phyloP scores from a whole-genome alignment of 2,113 vertebrate species.

The Pan troglodytes region NHGRI_mPanTro3-v2.1_pri NC_072398.2:216621501-216622000 shows the following conservation, averaged over 20 bases:
- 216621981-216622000: not conserved
- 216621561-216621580: rapidly evolving
- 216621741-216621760: not conserved
- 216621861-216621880: rapidly evolving
- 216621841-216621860: not conserved
- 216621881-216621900: not conserved
- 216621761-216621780: not conserved
- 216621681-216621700: not conserved
- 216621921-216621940: not conserved
- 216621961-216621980: not conserved
- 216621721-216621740: not conserved
- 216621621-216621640: not conserved
- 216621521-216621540: not conserved
- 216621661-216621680: not conserved
- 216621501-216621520: rapidly evolving
- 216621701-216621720: not conserved
- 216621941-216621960: not conserved
- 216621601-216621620: too few species aligned
- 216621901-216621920: not conserved
- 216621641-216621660: not conserved
- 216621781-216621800: rapidly evolving
- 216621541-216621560: not conserved
- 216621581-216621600: not conserved
- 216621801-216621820: not conserved
- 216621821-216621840: not conserved